Percentiles rank a stretch among this genome's conserved stretches.
phyloP scores from a whole-genome alignment of 1,140 invertebrate genomes.

The Acromyrmex charruanus region DNA sequence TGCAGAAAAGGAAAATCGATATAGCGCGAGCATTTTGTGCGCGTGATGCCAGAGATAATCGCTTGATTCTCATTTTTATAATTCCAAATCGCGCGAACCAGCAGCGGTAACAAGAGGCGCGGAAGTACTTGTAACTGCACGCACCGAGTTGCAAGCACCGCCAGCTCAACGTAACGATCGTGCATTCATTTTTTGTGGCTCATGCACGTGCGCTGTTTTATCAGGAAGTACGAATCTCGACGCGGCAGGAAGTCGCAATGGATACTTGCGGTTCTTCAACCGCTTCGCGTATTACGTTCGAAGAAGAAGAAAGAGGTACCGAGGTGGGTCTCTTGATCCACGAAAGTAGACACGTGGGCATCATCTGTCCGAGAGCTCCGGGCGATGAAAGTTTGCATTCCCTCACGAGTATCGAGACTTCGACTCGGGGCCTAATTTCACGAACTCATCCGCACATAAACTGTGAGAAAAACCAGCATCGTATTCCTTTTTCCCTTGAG shows the following conservation, averaged over 20 bases:
- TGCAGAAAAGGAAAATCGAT: constrained; percentile 13
- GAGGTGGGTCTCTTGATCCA: constrained; percentile 42
- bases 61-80: constrained; percentile 38
- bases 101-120: constrained; percentile 6
- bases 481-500: background rate
- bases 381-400: constrained; percentile 74
- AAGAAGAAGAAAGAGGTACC: constrained; percentile 39
- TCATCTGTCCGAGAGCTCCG: constrained; percentile 63
- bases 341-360: constrained; percentile 72
- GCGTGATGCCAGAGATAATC: constrained; percentile 38
- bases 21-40: background rate
- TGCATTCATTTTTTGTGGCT: constrained; percentile 52
- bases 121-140: constrained; percentile 51
- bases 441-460: constrained; percentile 60
- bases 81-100: constrained; percentile 37
- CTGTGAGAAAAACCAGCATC: constrained; percentile 55
- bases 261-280: constrained; percentile 15
- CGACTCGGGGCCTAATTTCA: constrained; percentile 71
- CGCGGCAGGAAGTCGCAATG: constrained; percentile 36
- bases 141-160: constrained; percentile 12
- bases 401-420: constrained; percentile 49
- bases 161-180: constrained; percentile 56
- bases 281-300: background rate
- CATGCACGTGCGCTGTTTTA: constrained; percentile 39
- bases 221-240: constrained; percentile 46